Conservation (phyloP, 2,113 vertebrate species). For the Hydropotes inermis region DNA sequence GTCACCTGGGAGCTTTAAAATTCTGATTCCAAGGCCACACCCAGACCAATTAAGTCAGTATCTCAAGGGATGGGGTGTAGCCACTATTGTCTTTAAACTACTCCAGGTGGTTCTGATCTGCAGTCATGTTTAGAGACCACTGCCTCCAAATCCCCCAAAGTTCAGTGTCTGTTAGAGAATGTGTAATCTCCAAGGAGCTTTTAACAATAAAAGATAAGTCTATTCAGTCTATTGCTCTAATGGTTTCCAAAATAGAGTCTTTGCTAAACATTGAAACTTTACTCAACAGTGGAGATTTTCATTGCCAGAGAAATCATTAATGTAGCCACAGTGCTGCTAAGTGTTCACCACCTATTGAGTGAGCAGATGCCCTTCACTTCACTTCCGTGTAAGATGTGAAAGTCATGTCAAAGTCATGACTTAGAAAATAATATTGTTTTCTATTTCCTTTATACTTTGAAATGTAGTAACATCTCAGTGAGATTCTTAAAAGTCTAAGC, state of each 20-base stretch:
- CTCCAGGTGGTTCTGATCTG: background rate
- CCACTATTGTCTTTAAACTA: background rate
- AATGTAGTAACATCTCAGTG: background rate
- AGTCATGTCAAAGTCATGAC: background rate
- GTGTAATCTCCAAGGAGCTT: background rate
- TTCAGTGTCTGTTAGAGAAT: background rate
- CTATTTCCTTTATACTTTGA: background rate
- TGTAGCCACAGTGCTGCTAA: background rate
- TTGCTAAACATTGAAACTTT: background rate
- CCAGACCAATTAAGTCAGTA: background rate
- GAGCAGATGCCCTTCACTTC: background rate
- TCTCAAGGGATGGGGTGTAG: background rate
- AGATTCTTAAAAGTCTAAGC: background rate
- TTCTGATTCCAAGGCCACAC: background rate
- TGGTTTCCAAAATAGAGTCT: background rate
- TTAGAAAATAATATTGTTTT: background rate
- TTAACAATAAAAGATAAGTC: background rate
- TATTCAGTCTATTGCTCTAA: background rate
- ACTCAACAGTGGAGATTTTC: background rate
- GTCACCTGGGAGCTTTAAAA: background rate
- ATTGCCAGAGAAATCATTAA: background rate
- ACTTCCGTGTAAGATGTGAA: background rate
- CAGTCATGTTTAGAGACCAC: background rate
- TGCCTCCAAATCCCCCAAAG: background rate
- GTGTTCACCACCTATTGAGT: background rate